Evolutionary conservation across 2,888 invertebrate species (phyloP).

Genomic region (Crocallis elinguaria): DNA sequence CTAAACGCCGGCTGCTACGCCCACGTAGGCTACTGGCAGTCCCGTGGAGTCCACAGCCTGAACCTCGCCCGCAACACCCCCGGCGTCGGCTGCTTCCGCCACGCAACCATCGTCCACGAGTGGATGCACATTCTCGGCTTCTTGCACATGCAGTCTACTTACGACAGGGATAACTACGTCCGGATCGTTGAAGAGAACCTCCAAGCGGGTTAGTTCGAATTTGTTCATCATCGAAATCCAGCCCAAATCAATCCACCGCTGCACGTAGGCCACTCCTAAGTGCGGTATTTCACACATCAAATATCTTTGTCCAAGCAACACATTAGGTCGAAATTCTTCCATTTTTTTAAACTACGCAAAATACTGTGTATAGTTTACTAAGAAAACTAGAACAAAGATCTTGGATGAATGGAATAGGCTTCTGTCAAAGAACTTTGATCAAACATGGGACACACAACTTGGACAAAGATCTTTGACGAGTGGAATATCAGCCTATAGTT

Average conservation of each 20-base stretch:
- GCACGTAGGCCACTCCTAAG: background rate
- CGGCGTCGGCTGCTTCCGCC: conserved; percentile 84
- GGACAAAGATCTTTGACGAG: no score
- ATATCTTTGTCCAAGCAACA: no score
- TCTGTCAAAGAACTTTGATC: no score
- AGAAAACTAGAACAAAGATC: no score
- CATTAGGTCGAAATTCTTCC: no score
- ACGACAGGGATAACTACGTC: conserved; percentile 82
- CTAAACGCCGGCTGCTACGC: conserved; percentile 67
- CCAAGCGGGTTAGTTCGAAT: conserved; percentile 72
- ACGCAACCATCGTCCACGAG: conserved; percentile 91
- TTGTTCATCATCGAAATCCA: background rate
- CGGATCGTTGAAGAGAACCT: conserved; percentile 89
- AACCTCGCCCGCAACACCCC: conserved; percentile 76
- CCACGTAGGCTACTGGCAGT: conserved; percentile 68
- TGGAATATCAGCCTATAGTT: no score
- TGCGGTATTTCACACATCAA: no score
- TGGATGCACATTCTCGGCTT: conserved; percentile 83
- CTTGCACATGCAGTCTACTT: conserved; percentile 77
- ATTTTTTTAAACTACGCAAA: no score
- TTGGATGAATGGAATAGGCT: no score
- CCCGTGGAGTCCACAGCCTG: conserved; percentile 74
- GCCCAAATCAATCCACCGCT: no score
- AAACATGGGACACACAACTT: no score
- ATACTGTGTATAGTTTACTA: no score